Evolutionary conservation across 2,888 invertebrate species (phyloP), one percentile per base, ranked within the genome.

Genomic region (Hirtodrosophila trivittata): DNA sequence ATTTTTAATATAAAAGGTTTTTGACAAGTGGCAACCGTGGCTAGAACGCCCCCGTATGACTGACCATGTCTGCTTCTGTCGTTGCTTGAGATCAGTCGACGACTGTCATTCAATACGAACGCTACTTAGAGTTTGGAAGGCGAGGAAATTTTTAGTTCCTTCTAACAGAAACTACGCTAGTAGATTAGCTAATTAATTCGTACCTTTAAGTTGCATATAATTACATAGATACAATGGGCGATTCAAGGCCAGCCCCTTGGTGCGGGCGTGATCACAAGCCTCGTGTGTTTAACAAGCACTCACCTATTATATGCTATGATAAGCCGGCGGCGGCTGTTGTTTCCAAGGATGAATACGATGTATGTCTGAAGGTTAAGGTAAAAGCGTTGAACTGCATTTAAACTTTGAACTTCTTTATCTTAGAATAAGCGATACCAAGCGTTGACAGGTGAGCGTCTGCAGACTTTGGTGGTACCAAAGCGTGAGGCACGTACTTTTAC

Each of bases 401-500:
- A 32, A 30, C 3, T 12, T 9, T 18, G 5, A 5, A 7, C 21
- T 25, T 7, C 1, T 18, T 1, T 10, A 3, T 10, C 0, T 0
- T 13, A 82, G 82, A 65, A 87, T n/a, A 88, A 87, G 41, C 87
- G 91, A 1, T 87, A 75, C 47, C 60, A 76, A 10, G 89, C 91
- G 0, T 52, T 82, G 5, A 75, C 66, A 0, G 91, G 91, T 0
- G 69, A 87, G 0, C 7, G 88, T 9, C 59, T 89, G 0, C 67
- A 90, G 26, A 84, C 78, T 0, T 10, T 91, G 25, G 77, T 89
- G 6, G 89, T 91, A 8, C 91, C 91, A 1, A 90, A 90, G 64
- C 88, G 89, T 39, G 76, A 89, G 38, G 92, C 91, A 0, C 85
- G 87, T 68, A 90, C 91, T 6, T 92, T 91, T 91, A 89, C 87